Conservation (phyloP, 1,140 invertebrate species). For the Drepana arcuata region DNA sequence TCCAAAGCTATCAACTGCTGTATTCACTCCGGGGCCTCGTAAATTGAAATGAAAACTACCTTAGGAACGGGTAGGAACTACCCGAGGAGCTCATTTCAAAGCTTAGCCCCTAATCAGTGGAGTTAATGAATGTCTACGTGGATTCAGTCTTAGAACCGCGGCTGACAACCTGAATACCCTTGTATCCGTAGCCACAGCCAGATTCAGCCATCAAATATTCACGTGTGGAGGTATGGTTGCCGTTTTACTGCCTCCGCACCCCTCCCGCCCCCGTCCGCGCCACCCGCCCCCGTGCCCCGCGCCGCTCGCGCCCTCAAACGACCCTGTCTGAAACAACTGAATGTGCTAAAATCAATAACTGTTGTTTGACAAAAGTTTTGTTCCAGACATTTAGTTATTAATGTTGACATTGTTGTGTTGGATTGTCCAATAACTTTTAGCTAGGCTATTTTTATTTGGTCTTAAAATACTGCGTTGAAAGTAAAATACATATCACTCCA, state of each 20-base stretch:
- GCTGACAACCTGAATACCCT: constrained; percentile 19
- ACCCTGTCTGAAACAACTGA: constrained; percentile 60
- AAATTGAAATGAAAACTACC: constrained; percentile 10
- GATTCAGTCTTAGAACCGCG: constrained; percentile 11
- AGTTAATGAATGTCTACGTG: constrained; percentile 17
- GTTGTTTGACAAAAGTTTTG: constrained; percentile 45
- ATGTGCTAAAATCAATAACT: constrained; percentile 68
- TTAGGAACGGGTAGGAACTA: constrained; percentile 7
- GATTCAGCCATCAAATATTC: constrained; percentile 69
- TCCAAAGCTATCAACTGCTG: no score
- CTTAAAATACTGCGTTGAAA: no score
- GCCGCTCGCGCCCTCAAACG: constrained; percentile 20
- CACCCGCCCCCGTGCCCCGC: constrained; percentile 7
- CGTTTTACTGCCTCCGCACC: constrained; percentile 50
- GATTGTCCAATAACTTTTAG: no score
- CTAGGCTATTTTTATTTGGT: no score
- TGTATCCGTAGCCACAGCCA: constrained; percentile 39
- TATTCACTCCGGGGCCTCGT: no score
- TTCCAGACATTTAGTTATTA: constrained; percentile 32
- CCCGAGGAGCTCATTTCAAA: constrained; percentile 14
- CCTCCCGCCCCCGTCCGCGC: constrained; percentile 3
- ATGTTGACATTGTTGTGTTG: no score
- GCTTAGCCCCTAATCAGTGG: constrained; percentile 14
- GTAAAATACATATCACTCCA: no score
- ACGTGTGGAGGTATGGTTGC: constrained; percentile 58